These are phyloP conservation scores for Apus apus DNA, from an alignment of 2,113 vertebrate species.

Conservation along the genomic window DNA sequence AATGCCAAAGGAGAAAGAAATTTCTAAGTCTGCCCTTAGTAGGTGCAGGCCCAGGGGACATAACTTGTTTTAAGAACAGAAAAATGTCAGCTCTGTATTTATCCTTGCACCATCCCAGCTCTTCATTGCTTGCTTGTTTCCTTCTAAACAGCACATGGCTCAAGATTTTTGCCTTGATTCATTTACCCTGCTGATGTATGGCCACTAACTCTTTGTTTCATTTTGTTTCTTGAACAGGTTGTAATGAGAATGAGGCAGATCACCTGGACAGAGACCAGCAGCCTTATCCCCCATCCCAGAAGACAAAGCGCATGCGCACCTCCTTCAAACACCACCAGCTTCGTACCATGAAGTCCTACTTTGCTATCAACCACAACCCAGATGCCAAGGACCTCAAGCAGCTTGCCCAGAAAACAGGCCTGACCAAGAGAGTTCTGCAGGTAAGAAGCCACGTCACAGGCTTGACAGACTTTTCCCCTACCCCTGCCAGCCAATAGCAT, in stretches of 20 bases:
- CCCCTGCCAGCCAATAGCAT: conserved; percentile 24
- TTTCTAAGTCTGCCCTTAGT: conserved; percentile 20
- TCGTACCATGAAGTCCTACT: conserved; percentile 99
- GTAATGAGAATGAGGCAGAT: conserved; percentile 96
- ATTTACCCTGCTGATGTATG: neutral
- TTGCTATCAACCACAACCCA: conserved; percentile 99
- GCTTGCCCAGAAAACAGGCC: conserved; percentile 99
- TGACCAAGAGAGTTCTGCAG: conserved; percentile 99
- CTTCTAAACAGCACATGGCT: neutral
- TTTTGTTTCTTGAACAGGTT: conserved; percentile 79
- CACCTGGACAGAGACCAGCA: conserved; percentile 98
- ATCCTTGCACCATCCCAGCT: neutral
- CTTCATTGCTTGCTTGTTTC: neutral
- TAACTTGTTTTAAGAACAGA: neutral
- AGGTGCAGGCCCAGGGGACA: neutral
- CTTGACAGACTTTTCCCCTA: conserved; percentile 20
- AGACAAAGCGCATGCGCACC: conserved; percentile 98
- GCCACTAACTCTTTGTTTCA: neutral
- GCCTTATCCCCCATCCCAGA: conserved; percentile 95
- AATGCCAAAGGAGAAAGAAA: conserved; percentile 45
- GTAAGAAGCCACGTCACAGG: conserved; percentile 81
- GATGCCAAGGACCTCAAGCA: conserved; percentile 99
- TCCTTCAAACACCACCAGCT: conserved; percentile 99
- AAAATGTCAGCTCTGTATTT: neutral
- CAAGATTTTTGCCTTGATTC: neutral